Evolutionary conservation across 2,888 invertebrate genomes (phyloP), one percentile per base, ranked within the genome.

Genomic region (Oscheius sp.): DNA sequence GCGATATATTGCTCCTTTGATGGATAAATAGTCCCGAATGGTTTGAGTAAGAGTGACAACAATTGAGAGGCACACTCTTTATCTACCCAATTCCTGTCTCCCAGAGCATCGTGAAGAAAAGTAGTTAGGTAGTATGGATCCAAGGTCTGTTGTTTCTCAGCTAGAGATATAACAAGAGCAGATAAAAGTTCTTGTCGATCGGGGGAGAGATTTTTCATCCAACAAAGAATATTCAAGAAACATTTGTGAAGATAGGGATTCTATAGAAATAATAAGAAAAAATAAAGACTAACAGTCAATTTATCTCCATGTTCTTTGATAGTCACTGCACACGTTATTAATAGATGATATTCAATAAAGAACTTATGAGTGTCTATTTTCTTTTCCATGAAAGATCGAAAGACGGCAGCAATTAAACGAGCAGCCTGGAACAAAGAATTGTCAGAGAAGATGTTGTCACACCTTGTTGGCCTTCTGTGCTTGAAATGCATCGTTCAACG

Each of bases 231-330:
- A 26, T 49, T 59, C 22, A 59, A 26, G 38, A 67, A 30, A 32
- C 57, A 57, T 47, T 67, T 67, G 26, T 67, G 67, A 1, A 67
- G 38, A 30, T 57, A 49, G 8, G 38, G 47, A 22, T 67, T 67
- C 67, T 67, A 26, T 2, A 38, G n/a, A n/a, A n/a, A n/a, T n/a
- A n/a, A n/a, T n/a, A n/a, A n/a, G 22, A 28, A 8, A 41, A 61
- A 45, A 41, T n/a, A n/a, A 6, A 59, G 12, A n/a, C 17, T 28
- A 20, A 67, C 67, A 22, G 41, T 41, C 9, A 67, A 20, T 36
- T 59, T 57, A n/a, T 67, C 49, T 0, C 57, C 67, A 30, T 67
- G 67, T 47, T 67, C 67, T n/a, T 67, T 67, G 3, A 67, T 38
- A 2, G 50, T 47, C 24, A 38, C 36, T 1, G 67, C 44, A 22